A percentile compares a stretch with the other conserved stretches of the same genome.
phyloP scores from a whole-genome alignment of 2,797 vertebrate genomes.

The Myoxocephalus aenaeus region DNA sequence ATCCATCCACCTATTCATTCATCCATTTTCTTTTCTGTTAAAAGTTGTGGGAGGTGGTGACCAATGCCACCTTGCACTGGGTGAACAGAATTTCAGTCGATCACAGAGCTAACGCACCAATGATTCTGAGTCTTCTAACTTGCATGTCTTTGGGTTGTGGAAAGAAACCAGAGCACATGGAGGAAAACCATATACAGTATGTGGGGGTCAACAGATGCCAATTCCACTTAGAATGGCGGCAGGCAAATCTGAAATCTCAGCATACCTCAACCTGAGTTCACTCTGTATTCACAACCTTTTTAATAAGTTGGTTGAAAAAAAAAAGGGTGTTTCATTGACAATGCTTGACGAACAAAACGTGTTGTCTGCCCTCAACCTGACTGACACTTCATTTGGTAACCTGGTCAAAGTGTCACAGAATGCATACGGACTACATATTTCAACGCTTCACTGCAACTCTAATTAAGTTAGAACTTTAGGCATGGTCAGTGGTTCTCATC shows the following conservation, averaged over 20 bases:
- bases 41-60: not conserved
- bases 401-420: not conserved
- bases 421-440: not conserved
- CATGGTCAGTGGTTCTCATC: slow-evolving; percentile 2
- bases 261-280: not conserved
- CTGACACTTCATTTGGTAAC: not conserved
- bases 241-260: not conserved
- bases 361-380: not conserved
- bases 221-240: not conserved
- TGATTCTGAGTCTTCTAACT: slow-evolving; percentile 4
- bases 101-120: not conserved
- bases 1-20: not conserved
- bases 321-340: not conserved
- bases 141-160: not conserved
- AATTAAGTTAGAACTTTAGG: not conserved
- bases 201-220: not conserved
- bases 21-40: not conserved
- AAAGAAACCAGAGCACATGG: not conserved
- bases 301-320: not conserved
- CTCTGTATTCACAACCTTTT: not conserved
- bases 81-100: not conserved
- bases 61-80: not conserved
- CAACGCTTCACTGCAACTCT: not conserved
- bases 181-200: not conserved
- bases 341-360: not conserved